Conservation (phyloP, 2,888 invertebrate genomes). For the Microdon myrmicae region DNA sequence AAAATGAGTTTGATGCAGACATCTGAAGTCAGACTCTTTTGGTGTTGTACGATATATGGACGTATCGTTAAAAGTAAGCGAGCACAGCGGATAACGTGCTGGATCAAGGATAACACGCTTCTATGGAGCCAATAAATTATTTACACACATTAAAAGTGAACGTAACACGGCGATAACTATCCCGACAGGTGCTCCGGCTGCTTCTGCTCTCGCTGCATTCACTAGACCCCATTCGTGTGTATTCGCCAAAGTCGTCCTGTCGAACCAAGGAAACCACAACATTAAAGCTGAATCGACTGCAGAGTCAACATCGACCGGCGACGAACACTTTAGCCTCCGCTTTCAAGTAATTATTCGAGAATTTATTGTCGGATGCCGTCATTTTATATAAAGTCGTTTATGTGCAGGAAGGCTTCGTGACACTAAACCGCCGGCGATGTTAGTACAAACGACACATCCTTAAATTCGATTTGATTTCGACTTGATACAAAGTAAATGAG, state of each 20-base stretch:
- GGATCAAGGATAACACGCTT: constrained; percentile 37
- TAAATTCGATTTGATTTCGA: no score
- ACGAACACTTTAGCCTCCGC: constrained; percentile 29
- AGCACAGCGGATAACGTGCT: constrained; percentile 33
- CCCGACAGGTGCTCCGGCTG: no score
- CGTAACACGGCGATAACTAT: constrained; percentile 31
- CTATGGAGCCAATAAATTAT: constrained; percentile 43
- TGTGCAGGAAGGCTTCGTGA: not conserved
- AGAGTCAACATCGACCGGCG: constrained; percentile 3
- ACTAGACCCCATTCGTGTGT: no score
- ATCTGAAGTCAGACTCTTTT: no score
- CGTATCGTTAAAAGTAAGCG: constrained; percentile 13
- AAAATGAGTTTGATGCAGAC: constrained; percentile 4
- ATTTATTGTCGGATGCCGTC: constrained; percentile 43
- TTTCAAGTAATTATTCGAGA: constrained; percentile 39
- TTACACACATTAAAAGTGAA: constrained; percentile 48
- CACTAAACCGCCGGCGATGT: no score
- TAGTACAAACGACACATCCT: no score
- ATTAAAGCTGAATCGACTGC: constrained; percentile 39
- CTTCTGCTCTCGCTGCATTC: no score
- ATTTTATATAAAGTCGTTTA: constrained; percentile 31
- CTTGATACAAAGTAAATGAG: no score
- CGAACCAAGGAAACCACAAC: constrained; percentile 39
- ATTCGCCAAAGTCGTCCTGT: not conserved
- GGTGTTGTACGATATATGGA: no score